Percentiles rank a stretch among this genome's conserved stretches.
phyloP scores from a whole-genome alignment of 2,888 invertebrate genomes.

The Cyclophora albipunctata region DNA sequence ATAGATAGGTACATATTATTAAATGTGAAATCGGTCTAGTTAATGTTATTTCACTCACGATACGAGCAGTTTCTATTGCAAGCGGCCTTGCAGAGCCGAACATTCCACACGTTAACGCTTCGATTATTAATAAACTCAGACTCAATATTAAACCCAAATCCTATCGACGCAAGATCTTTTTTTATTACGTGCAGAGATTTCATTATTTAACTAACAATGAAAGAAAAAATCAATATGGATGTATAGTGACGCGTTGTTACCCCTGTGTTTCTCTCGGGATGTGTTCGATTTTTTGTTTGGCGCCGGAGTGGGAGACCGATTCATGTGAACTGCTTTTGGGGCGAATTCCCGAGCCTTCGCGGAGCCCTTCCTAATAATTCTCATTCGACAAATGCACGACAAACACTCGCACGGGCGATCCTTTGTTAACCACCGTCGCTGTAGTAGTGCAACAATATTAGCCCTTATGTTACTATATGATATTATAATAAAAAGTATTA shows the following conservation, averaged over 20 bases:
- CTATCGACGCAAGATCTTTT: constrained; percentile 62
- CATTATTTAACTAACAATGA: constrained; percentile 72
- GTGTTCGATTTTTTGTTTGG: constrained; percentile 72
- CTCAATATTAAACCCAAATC: constrained; percentile 68
- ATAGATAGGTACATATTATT: constrained; percentile 41
- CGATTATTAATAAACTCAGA: constrained; percentile 70
- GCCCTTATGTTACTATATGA: constrained; percentile 45
- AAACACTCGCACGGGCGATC: constrained; percentile 70
- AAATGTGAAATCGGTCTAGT: constrained; percentile 64
- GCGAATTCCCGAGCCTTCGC: constrained; percentile 74
- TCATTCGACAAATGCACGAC: constrained; percentile 73
- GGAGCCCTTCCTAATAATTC: constrained; percentile 73
- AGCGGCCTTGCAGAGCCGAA: constrained; percentile 70
- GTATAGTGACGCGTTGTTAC: constrained; percentile 71
- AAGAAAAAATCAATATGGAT: constrained; percentile 73
- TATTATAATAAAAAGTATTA: constrained; percentile 51
- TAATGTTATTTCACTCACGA: constrained; percentile 69
- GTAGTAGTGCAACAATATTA: constrained; percentile 69
- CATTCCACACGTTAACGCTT: constrained; percentile 73
- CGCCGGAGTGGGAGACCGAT: constrained; percentile 70
- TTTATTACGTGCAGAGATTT: constrained; percentile 55
- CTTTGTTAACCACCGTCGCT: constrained; percentile 60
- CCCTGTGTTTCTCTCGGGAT: constrained; percentile 76
- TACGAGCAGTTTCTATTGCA: constrained; percentile 70
- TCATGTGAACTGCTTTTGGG: constrained; percentile 76